Base-by-base conservation (phyloP, 2,113 vertebrate species). In the Sciurus niger region DNA sequence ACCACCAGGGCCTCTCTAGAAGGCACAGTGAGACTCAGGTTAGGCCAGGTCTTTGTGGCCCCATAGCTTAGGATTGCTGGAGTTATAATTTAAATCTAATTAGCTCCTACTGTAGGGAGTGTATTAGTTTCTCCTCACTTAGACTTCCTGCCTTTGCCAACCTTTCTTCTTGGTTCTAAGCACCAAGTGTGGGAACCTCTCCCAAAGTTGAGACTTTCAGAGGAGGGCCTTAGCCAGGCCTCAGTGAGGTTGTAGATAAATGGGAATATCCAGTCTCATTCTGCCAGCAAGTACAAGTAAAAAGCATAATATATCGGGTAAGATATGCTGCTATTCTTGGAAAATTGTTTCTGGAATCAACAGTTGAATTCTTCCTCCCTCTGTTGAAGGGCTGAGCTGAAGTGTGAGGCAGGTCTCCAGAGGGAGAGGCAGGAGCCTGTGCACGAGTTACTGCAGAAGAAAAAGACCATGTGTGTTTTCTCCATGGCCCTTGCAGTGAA, bases 251-350 rank as follows among this genome's bases (percentile, higher is more conserved):
- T 28, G 40, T 77, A 32, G n/a, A 96, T 89, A 37, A 90, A 90
- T 94, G 53, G 77, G 88, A 95, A 70, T 90, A 46, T n/a, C 67
- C 76, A 90, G 53, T 53, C 55, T 55, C 32, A 46, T 94, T 87
- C 43, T 92, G 84, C 65, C 84, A 96, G 87, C 72, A 94, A 93
- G n/a, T 93, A 89, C 70, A 96, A 96, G 51, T 65, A 28, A 83
- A 94, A 95, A 78, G 68, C 67, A 73, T 74, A 74, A 78, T 72
- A 72, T 13, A 48, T 91, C 84, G 65, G 30, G 93, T 85, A 83
- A 95, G 84, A 95, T 84, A 90, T 24, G 18, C 43, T 76, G 28
- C 96, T 89, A 63, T 96, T 96, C 70, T 97, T 97, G 67, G 86
- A 87, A 95, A 97, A 94, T 53, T 10, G 37, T 94, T 94, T 90